phyloP scores from a whole-genome alignment of 2,888 invertebrate species.

The Tethea ocularis region DNA sequence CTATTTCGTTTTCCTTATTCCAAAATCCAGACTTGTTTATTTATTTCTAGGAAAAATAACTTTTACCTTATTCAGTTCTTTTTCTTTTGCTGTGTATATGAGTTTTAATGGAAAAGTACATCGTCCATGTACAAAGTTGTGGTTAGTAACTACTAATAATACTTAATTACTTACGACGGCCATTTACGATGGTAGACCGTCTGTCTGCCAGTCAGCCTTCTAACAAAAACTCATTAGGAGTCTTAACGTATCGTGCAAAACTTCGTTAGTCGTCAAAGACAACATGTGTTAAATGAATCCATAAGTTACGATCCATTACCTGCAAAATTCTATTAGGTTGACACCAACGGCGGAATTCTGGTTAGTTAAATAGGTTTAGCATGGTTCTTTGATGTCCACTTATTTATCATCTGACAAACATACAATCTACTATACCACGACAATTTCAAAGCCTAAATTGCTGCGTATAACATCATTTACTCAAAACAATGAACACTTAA shows the following conservation, averaged over 20 bases:
- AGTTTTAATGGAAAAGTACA: background rate
- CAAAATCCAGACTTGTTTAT: background rate
- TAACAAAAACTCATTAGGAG: background rate
- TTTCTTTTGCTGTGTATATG: background rate
- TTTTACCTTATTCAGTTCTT: background rate
- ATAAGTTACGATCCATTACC: background rate
- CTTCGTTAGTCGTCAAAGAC: background rate
- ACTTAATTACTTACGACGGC: too few species aligned
- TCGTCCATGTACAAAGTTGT: background rate
- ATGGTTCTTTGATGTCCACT: too few species aligned
- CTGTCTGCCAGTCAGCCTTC: too few species aligned
- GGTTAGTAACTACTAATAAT: too few species aligned
- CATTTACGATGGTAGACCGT: too few species aligned
- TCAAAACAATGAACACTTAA: conserved; percentile 3
- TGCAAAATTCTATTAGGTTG: background rate
- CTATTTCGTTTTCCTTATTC: background rate
- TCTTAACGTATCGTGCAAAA: background rate
- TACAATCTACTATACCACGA: background rate
- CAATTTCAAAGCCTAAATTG: background rate
- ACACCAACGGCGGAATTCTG: background rate
- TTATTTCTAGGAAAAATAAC: background rate
- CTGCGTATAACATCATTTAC: background rate
- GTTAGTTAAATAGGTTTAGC: too few species aligned
- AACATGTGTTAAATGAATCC: background rate
- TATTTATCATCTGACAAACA: background rate